Evolutionary conservation across 92 coral and sea anemone species (phyloP).

Genomic region (Siderastrea siderea): DNA sequence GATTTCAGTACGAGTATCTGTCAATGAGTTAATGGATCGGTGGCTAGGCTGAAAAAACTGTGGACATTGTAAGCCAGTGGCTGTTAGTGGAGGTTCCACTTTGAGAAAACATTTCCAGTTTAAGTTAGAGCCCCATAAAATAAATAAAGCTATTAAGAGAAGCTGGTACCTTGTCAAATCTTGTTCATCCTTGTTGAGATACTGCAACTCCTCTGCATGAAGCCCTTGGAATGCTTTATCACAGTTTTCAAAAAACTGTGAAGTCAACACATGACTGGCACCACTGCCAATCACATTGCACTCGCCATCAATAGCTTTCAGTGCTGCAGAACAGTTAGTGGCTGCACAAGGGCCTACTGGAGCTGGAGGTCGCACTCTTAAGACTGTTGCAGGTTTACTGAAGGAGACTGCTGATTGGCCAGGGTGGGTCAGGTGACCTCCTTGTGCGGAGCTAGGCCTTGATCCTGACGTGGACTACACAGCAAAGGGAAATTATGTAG

Average conservation of each 20-base stretch:
- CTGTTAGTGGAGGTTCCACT: too few relatives aligned
- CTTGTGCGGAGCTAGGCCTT: conserved; percentile 82
- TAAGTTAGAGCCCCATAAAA: background rate
- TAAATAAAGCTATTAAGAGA: background rate
- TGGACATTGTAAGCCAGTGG: too few relatives aligned
- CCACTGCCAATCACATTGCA: conserved; percentile 87
- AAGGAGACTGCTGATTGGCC: conserved; percentile 64
- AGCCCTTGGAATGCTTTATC: conserved; percentile 72
- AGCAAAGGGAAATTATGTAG: background rate
- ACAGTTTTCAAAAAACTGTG: conserved; percentile 88
- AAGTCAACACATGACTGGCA: conserved; percentile 78
- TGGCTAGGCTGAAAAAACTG: too few relatives aligned
- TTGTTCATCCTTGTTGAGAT: conserved; percentile 67
- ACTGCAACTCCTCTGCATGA: conserved; percentile 79
- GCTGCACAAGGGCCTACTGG: conserved; percentile 87
- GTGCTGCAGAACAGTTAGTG: conserved; percentile 83
- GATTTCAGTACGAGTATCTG: too few relatives aligned
- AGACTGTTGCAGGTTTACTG: conserved; percentile 80
- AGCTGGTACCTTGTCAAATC: conserved; percentile 27
- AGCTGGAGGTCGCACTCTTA: conserved; percentile 82
- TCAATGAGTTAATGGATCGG: too few relatives aligned
- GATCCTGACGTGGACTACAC: conserved; percentile 78
- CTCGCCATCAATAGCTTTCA: conserved; percentile 88
- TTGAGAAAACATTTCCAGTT: too few relatives aligned
- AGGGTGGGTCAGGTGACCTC: conserved; percentile 49